A percentile compares a stretch with the other conserved stretches of the same genome.
Evolutionary conservation across 2,797 vertebrate genomes (phyloP).

Genomic region (Erethizon dorsatum): DNA sequence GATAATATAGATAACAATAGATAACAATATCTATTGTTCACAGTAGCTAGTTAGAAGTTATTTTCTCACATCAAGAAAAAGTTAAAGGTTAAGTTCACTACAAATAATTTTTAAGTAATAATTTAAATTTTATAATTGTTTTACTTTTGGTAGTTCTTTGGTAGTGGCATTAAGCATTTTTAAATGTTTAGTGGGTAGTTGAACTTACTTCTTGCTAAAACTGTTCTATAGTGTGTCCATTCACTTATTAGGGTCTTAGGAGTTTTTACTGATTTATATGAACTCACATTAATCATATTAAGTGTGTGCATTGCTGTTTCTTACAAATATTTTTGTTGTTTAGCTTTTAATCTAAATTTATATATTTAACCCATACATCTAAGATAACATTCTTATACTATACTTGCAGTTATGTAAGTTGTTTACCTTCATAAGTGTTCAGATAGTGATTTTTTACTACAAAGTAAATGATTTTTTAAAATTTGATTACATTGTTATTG

Average conservation of each 20-base stretch:
- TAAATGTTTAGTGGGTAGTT: constrained; percentile 35
- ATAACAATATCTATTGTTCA: neutral
- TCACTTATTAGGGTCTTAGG: constrained; percentile 21
- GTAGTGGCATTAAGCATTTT: neutral
- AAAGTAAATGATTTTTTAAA: constrained; percentile 58
- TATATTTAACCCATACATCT: neutral
- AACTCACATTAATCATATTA: neutral
- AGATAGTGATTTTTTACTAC: constrained; percentile 91
- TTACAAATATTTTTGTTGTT: constrained; percentile 56
- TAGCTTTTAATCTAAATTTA: constrained; percentile 52
- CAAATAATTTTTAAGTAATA: constrained; percentile 53
- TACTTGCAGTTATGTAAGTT: constrained; percentile 49
- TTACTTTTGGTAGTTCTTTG: constrained; percentile 49
- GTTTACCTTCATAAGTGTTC: constrained; percentile 94
- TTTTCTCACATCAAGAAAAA: constrained; percentile 60
- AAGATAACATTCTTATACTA: neutral
- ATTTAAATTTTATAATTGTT: constrained; percentile 32
- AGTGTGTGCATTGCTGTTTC: neutral
- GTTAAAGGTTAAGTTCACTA: constrained; percentile 48
- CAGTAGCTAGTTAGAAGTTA: constrained; percentile 22
- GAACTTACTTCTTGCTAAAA: constrained; percentile 24
- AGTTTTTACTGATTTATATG: constrained; percentile 62
- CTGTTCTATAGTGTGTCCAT: neutral
- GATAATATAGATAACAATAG: too few species aligned
- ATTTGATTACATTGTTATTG: neutral